These are phyloP conservation scores for Cryptocephalus moraei DNA, from an alignment of 2,888 invertebrate genomes.

Conservation along the genomic window DNA sequence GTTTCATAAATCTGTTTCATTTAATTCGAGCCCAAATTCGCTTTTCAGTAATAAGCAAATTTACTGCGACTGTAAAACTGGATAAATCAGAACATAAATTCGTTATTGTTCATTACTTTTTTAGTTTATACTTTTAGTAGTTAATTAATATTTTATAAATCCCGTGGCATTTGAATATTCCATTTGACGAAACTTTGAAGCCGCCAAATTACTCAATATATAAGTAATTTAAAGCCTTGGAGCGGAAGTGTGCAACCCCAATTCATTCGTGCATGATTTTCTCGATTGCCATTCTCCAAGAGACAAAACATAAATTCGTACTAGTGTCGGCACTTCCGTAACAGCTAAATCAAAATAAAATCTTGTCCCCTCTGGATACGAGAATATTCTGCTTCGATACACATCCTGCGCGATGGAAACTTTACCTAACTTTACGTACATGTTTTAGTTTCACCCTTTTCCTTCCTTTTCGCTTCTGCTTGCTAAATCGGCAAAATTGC, in stretches of 20 bases:
- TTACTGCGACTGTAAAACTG: too few relatives aligned
- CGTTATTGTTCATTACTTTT: too few relatives aligned
- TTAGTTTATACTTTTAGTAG: too few relatives aligned
- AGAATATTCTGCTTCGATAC: background rate
- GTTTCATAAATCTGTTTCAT: too few relatives aligned
- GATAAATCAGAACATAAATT: too few relatives aligned
- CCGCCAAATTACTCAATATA: background rate
- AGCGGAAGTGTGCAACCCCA: background rate
- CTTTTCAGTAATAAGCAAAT: too few relatives aligned
- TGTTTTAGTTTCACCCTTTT: background rate
- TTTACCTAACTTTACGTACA: background rate
- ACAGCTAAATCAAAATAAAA: background rate
- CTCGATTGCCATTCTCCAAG: background rate
- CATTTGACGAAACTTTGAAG: background rate
- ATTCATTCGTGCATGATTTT: background rate
- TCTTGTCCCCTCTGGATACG: background rate
- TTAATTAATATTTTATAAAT: too few relatives aligned
- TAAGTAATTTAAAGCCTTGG: background rate
- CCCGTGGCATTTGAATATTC: too few relatives aligned
- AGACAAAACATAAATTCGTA: background rate
- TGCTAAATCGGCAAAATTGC: too few relatives aligned
- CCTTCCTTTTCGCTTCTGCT: background rate
- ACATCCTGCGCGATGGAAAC: background rate
- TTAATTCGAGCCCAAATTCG: too few relatives aligned
- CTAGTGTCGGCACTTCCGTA: background rate